These are phyloP conservation scores for Orius insidiosus DNA, from an alignment of 1,140 invertebrate species.

Conservation along the genomic window DNA sequence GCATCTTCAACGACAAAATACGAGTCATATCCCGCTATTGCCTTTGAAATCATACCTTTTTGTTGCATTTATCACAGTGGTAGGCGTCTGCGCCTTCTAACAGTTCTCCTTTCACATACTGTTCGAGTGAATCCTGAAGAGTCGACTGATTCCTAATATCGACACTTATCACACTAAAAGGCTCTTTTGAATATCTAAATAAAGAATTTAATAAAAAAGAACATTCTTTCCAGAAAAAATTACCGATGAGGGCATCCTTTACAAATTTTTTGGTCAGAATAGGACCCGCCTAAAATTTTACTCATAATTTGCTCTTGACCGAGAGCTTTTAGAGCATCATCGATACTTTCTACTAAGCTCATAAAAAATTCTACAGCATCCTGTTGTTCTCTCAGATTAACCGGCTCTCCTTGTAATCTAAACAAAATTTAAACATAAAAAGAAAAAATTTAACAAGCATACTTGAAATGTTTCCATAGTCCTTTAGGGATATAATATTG, in stretches of 20 bases:
- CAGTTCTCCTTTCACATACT: slow-evolving; percentile 95
- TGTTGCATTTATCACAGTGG: slow-evolving; percentile 97
- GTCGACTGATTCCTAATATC: slow-evolving; percentile 96
- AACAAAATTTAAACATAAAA: slow-evolving; percentile 11
- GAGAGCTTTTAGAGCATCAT: slow-evolving; percentile 87
- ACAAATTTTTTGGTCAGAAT: slow-evolving; percentile 98
- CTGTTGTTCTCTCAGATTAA: slow-evolving; percentile 94
- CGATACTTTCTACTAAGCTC: slow-evolving; percentile 88
- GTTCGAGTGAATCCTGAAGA: slow-evolving; percentile 92
- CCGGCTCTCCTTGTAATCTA: slow-evolving; percentile 78
- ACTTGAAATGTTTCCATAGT: slow-evolving; percentile 97
- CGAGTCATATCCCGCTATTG: too few relatives aligned
- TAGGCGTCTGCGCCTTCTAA: slow-evolving; percentile 97
- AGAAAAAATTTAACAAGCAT: neutral
- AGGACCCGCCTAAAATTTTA: slow-evolving; percentile 86
- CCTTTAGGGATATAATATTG: slow-evolving; percentile 94
- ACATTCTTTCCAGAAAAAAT: neutral
- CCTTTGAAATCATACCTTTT: slow-evolving; percentile 58
- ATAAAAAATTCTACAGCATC: slow-evolving; percentile 99
- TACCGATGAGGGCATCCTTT: slow-evolving; percentile 94
- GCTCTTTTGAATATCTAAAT: slow-evolving; percentile 85
- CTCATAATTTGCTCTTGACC: slow-evolving; percentile 85
- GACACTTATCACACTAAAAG: slow-evolving; percentile 93
- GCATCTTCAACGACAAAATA: too few relatives aligned
- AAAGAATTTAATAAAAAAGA: slow-evolving; percentile 15